Base-by-base conservation (phyloP, 2,888 invertebrate genomes). In the Panopea generosa region DNA sequence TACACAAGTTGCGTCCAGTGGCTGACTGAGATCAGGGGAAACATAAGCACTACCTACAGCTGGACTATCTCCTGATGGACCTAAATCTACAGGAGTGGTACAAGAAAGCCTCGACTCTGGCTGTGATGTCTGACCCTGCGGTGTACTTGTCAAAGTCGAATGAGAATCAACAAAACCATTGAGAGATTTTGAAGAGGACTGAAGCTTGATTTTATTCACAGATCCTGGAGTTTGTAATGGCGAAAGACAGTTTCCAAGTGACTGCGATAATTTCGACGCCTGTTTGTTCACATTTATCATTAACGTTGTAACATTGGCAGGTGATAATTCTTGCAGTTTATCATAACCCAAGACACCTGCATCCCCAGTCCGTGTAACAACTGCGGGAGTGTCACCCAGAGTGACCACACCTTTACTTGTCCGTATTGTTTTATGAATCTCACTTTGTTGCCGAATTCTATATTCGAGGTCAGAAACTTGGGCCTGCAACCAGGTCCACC, bases 401-500 rank as follows among this genome's bases (percentile, higher is more conserved):
- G 86, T 92, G 22, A 96, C 94, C 56, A 94, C 90, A 14, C 95
- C 95, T 91, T 96, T 96, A 72, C 93, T 93, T 53, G 94, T 91
- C 57, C 95, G 93, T 20, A 93, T 88, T 82, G 93, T 93, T 74
- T 91, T 89, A 84, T 96, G 95, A 68, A 97, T 93, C 75, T 98
- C 97, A 86, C 94, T 95, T 92, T 97, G 96, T 92, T 97, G 97
- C 0, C 97, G 95, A 86, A 98, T 97, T 91, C 96, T 95, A 93
- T 97, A 97, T 91, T 98, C 98, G 90, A 98, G 93, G 93, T 98
- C 98, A 38, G 96, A 95, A 61, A 98, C 96, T 93, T 98, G 98
- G n/a, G 97, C 96, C 86, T 97, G 96, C 22, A 98, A 94, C 98
- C 98, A 98, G 65, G 96, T 95, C 97, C 97, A 98, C 55, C 97